Evolutionary conservation across 2,888 invertebrate species (phyloP), one percentile per base, ranked within the genome.

Genomic region (Pantelozetes paolii): DNA sequence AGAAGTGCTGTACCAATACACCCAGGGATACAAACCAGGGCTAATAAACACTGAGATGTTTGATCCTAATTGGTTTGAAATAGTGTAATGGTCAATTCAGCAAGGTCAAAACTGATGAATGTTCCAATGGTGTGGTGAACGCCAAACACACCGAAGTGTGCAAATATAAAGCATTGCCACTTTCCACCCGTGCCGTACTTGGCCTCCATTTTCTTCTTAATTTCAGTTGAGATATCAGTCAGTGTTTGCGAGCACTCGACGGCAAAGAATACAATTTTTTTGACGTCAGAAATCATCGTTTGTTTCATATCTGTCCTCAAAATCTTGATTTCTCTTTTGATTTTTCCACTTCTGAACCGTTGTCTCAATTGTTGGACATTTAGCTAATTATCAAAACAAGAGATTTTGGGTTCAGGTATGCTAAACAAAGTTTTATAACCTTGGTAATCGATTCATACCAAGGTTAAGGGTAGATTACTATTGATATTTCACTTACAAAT

Each of bases 91-190:
- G 67, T 67, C 1, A 67, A 40, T 1, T 36, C n/a, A 18, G 15
- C 67, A n/a, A 67, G n/a, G 11, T 67, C 67, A 13, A 67, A 67
- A 23, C 67, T 67, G 42, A 67, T 40, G n/a, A 40, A 67, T 11
- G 36, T 23, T 1, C 67, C 67, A 3, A 9, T 2, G 23, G 20
- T 67, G 67, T 67, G 67, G 2, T 67, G 67, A 42, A 67, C 40
- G n/a, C 67, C 67, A 23, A 67, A 67, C 1, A 40, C 42, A 8
- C 67, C 67, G 13, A 40, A 67, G 15, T 67, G 40, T 32, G 32
- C 42, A 30, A 67, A 67, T 3, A 67, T 67, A 42, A 67, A 67
- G 42, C 67, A 40, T 40, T 67, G 67, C 67, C 67, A 67, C 40
- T 67, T 36, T 13, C 67, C 40, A 2, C 26, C 57, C 57, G 26